phyloP scores from a whole-genome alignment of 2,797 vertebrate species.

The Peromyscus melanophrys region DNA sequence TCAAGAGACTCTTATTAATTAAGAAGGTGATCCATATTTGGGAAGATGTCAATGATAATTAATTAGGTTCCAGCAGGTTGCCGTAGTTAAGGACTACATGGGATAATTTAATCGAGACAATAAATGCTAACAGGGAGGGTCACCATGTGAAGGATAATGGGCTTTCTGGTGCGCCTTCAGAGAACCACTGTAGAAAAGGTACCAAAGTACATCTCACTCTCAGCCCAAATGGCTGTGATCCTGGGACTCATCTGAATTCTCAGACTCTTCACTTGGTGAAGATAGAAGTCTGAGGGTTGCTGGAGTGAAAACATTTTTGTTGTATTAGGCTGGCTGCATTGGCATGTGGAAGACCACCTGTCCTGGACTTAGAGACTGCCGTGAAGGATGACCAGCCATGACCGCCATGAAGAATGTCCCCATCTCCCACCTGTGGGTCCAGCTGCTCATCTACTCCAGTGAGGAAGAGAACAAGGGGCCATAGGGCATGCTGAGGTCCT shows the following conservation, averaged over 20 bases:
- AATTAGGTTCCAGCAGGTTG: slow-evolving; percentile 40
- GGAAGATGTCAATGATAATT: slow-evolving; percentile 56
- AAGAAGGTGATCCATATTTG: slow-evolving; percentile 34
- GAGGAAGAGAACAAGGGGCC: not conserved
- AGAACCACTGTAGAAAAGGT: not conserved
- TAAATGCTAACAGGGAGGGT: not conserved
- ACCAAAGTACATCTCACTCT: too few relatives aligned
- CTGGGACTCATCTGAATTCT: fast-evolving
- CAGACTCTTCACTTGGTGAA: not conserved
- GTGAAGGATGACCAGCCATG: too few relatives aligned
- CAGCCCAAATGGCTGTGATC: not conserved
- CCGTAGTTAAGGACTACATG: not conserved
- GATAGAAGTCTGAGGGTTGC: not conserved
- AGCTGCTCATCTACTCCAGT: not conserved
- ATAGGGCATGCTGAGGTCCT: not conserved
- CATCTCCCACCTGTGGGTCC: fast-evolving
- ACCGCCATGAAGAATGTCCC: too few relatives aligned
- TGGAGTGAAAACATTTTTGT: fast-evolving
- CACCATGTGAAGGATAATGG: not conserved
- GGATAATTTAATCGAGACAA: slow-evolving; percentile 53
- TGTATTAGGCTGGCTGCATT: fast-evolving
- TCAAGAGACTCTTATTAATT: slow-evolving; percentile 56
- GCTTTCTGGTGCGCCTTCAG: not conserved
- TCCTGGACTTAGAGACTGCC: fast-evolving
- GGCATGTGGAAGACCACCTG: fast-evolving